A percentile compares a stretch with the other conserved stretches of the same genome.
phyloP scores from a whole-genome alignment of 2,113 vertebrate genomes.

The Grus americana region DNA sequence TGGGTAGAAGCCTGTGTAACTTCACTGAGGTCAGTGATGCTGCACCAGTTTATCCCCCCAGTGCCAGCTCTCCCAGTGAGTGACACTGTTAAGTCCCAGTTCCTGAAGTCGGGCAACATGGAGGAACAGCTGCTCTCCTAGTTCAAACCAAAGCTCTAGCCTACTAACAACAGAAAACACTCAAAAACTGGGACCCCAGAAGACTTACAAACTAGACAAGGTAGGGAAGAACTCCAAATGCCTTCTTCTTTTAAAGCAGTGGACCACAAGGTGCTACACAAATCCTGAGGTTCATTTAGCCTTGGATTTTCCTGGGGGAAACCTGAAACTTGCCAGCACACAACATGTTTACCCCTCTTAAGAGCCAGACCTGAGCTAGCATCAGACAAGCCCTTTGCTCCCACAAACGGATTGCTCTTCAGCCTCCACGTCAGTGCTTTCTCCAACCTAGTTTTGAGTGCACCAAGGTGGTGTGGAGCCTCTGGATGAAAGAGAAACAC shows the following conservation, averaged over 20 bases:
- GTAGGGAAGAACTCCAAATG: background rate
- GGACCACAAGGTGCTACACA: background rate
- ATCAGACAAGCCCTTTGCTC: background rate
- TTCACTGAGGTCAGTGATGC: background rate
- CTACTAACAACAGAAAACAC: background rate
- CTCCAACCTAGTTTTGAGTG: background rate
- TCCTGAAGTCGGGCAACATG: background rate
- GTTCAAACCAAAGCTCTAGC: background rate
- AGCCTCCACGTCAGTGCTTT: background rate
- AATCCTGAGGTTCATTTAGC: background rate
- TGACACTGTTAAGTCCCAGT: background rate
- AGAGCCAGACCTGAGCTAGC: background rate
- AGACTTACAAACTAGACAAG: background rate
- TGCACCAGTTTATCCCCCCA: background rate
- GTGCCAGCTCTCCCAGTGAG: background rate
- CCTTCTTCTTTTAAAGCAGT: background rate
- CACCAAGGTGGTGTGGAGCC: background rate
- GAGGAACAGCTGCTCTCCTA: background rate
- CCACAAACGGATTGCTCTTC: background rate
- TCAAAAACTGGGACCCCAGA: background rate
- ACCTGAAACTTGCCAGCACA: background rate
- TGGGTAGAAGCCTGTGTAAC: background rate
- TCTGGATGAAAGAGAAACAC: background rate
- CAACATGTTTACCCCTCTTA: background rate
- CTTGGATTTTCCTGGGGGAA: background rate